Conservation (phyloP, 2,797 vertebrate genomes). For the Synanceia verrucosa region DNA sequence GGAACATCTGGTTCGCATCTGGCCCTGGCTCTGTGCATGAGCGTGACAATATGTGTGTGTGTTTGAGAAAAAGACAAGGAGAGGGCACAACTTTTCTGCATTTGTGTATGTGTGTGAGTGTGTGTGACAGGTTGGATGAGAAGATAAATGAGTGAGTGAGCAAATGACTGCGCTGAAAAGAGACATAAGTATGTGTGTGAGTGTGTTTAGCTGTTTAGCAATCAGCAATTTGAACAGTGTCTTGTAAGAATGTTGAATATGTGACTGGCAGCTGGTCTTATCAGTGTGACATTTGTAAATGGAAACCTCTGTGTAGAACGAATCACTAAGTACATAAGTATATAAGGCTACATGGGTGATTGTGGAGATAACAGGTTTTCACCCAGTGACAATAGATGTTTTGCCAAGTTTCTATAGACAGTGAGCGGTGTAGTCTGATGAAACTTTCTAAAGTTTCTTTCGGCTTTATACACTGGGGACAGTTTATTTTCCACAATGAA, state of each 20-base stretch:
- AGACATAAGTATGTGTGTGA: background rate
- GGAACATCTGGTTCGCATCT: slow-evolving; percentile 74
- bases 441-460: no score
- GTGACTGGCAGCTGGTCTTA: background rate
- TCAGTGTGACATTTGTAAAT: background rate
- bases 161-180: no score
- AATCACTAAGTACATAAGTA: no score
- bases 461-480: no score
- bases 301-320: background rate
- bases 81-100: slow-evolving; percentile 45
- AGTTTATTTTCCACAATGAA: no score
- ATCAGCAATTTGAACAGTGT: no score
- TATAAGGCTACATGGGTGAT: no score
- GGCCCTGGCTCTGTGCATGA: slow-evolving; percentile 20
- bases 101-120: background rate
- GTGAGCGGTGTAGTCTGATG: no score
- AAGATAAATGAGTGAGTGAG: slow-evolving; percentile 5
- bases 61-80: slow-evolving; percentile 19
- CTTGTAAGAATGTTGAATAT: background rate
- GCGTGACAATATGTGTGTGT: slow-evolving; percentile 42
- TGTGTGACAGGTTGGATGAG: slow-evolving; percentile 17
- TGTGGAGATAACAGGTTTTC: no score
- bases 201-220: background rate
- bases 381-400: no score
- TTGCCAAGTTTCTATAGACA: no score